Evolutionary conservation across 1,140 invertebrate genomes (phyloP).

Genomic region (Pseudomyrmex concolor): DNA sequence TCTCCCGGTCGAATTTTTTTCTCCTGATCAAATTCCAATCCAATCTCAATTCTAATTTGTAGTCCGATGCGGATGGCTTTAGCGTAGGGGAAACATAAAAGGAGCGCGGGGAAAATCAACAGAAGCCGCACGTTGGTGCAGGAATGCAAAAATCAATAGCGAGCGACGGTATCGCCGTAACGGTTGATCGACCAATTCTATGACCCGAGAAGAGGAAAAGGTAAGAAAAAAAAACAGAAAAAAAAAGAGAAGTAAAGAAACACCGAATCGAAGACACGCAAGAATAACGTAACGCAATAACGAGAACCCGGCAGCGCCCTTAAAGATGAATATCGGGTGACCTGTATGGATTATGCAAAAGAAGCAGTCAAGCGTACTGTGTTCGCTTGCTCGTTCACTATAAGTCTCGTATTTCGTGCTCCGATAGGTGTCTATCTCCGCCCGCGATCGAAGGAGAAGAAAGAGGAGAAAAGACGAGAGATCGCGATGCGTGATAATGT

Average conservation of each 20-base stretch:
- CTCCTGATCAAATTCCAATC: not conserved
- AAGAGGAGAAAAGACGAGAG: conserved; percentile 9
- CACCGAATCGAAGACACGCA: not conserved
- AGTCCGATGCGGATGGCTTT: too few relatives aligned
- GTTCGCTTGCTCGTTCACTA: conserved; percentile 11
- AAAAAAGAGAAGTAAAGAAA: conserved; percentile 3
- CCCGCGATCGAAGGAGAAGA: conserved; percentile 42
- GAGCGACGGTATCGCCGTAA: conserved; percentile 63
- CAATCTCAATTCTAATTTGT: too few relatives aligned
- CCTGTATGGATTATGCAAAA: conserved; percentile 57
- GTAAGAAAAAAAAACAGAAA: conserved; percentile 28
- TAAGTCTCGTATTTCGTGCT: conserved; percentile 44
- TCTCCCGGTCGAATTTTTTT: too few relatives aligned
- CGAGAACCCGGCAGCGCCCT: conserved; percentile 26
- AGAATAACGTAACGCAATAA: conserved; percentile 8
- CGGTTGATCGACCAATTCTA: conserved; percentile 68
- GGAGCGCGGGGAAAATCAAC: conserved; percentile 62
- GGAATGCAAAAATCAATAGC: conserved; percentile 80
- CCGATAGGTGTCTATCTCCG: conserved; percentile 52
- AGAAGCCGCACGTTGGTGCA: conserved; percentile 57
- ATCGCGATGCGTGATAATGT: conserved; percentile 38
- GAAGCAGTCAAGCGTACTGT: conserved; percentile 34
- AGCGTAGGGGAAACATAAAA: conserved; percentile 54
- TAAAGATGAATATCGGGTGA: conserved; percentile 44
- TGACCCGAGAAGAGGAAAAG: conserved; percentile 42